These are phyloP conservation scores for Boulengeromyrus knoepffleri DNA, from an alignment of 2,113 vertebrate genomes.

Conservation along the genomic window DNA sequence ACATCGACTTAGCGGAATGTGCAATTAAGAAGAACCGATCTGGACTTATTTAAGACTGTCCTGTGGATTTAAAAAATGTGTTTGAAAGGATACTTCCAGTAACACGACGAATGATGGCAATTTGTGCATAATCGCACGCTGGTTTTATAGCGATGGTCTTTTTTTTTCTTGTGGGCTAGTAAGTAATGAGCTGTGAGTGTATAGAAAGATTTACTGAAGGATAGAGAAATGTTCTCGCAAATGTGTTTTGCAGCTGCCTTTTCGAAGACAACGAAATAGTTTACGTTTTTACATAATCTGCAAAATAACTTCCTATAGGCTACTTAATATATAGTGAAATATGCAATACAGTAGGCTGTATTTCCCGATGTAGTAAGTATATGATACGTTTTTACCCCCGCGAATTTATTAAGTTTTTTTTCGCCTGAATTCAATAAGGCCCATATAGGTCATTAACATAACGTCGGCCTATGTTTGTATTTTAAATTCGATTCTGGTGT, in stretches of 20 bases:
- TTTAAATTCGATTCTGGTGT: constrained; percentile 24
- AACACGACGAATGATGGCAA: neutral
- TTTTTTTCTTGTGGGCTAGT: neutral
- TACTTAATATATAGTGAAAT: neutral
- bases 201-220: neutral
- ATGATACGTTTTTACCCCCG: neutral
- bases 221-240: neutral
- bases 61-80: constrained; percentile 7
- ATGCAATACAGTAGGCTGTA: neutral
- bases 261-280: neutral
- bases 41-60: neutral
- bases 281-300: neutral
- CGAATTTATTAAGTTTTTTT: neutral
- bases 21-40: constrained; percentile 44
- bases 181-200: neutral
- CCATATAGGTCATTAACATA: constrained; percentile 55
- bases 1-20: constrained; percentile 56
- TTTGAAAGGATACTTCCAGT: neutral
- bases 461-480: constrained; percentile 34
- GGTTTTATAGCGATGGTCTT: neutral
- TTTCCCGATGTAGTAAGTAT: neutral
- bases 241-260: neutral
- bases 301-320: neutral
- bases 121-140: neutral
- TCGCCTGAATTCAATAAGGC: constrained; percentile 14